Percentiles rank a stretch among this genome's conserved stretches.
phyloP scores from a whole-genome alignment of 2,113 vertebrate species.

The Paradisaea rubra region DNA sequence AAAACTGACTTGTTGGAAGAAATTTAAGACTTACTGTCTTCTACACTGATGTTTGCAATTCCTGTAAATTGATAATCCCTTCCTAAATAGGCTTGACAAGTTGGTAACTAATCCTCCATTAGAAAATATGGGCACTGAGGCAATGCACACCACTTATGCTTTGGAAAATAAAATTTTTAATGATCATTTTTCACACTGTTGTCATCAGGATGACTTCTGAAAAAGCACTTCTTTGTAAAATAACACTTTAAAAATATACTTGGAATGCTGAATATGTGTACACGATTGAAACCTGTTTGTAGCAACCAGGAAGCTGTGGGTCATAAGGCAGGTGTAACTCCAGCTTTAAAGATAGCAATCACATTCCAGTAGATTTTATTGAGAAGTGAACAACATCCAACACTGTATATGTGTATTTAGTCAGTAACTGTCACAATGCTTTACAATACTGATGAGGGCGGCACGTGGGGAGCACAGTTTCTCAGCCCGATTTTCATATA shows the following conservation, averaged over 20 bases:
- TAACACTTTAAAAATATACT: not conserved
- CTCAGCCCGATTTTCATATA: fast-evolving
- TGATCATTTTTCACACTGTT: not conserved
- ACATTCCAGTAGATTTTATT: not conserved
- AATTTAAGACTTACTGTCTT: not conserved
- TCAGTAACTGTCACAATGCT: not conserved
- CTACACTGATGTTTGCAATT: not conserved
- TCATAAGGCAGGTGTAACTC: not conserved
- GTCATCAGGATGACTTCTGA: not conserved
- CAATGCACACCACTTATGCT: not conserved
- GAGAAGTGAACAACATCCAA: not conserved
- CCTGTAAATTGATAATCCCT: not conserved
- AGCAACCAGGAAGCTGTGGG: not conserved
- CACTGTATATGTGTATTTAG: fast-evolving
- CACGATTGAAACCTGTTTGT: not conserved
- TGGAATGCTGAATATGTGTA: not conserved
- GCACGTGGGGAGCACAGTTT: not conserved
- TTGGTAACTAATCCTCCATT: not conserved
- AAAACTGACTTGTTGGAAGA: not conserved
- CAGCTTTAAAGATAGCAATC: not conserved
- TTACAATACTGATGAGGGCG: not conserved
- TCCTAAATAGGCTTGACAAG: not conserved
- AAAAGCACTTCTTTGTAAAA: not conserved
- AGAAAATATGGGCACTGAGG: not conserved
- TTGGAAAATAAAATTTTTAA: not conserved